Percentiles rank a stretch among this genome's conserved stretches.
Evolutionary conservation across 2,113 vertebrate genomes (phyloP).

Genomic region (Nycticorax nycticorax): DNA sequence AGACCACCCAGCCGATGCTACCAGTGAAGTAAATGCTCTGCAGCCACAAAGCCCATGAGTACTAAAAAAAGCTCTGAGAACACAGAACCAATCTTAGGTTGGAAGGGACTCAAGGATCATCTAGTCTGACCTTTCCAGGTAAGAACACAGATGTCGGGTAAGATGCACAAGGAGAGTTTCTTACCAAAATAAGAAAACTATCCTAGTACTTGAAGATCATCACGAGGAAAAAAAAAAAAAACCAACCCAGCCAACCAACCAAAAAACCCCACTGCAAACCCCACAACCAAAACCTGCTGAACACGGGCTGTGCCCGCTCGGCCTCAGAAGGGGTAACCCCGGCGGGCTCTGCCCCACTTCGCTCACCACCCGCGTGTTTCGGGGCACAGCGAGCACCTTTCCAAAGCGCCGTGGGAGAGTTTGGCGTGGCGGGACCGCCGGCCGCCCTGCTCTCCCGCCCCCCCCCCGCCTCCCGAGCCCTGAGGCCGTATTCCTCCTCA

Average conservation of each 20-base stretch:
- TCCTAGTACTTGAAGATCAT: neutral
- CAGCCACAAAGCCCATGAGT: fast-evolving
- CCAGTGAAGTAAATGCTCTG: neutral
- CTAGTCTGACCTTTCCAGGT: too few species aligned
- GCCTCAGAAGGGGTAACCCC: too few species aligned
- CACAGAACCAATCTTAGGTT: too few species aligned
- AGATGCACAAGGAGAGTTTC: neutral
- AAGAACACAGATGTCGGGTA: too few species aligned
- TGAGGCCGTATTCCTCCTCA: neutral
- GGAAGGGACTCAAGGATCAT: too few species aligned
- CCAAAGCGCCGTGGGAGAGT: fast-evolving
- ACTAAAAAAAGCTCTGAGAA: neutral
- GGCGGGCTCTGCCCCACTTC: neutral
- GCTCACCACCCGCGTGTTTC: fast-evolving
- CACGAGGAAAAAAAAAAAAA: too few species aligned
- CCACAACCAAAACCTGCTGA: fast-evolving
- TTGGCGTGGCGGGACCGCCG: neutral
- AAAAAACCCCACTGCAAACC: too few species aligned
- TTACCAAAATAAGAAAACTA: neutral
- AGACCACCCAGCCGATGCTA: neutral
- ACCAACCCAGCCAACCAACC: too few species aligned
- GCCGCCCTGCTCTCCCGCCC: neutral
- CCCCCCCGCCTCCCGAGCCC: too few species aligned
- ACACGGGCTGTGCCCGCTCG: neutral
- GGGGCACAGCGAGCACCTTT: neutral